Evolutionary conservation across 1,140 invertebrate species (phyloP).

Genomic region (Sarcophaga bullata): DNA sequence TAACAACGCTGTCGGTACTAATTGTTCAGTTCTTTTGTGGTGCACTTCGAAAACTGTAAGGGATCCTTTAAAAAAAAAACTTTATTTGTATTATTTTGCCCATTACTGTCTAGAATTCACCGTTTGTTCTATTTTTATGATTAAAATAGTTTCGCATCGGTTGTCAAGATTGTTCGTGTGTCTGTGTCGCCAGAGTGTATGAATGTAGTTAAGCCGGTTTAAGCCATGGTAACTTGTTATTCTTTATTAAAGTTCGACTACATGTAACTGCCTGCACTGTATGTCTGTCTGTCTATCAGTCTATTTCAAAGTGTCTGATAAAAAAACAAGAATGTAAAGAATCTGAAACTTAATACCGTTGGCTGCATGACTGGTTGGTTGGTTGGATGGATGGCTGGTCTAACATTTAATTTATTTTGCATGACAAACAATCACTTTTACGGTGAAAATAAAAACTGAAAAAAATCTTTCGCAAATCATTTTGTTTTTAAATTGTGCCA

Average conservation of each 20-base stretch:
- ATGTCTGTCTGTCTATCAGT: neutral
- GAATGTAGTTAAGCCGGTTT: constrained; percentile 3
- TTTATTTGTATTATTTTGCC: neutral
- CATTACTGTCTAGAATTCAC: neutral
- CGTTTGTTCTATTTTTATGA: neutral
- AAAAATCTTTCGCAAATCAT: too few relatives aligned
- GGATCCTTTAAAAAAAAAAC: neutral
- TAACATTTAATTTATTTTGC: constrained; percentile 12
- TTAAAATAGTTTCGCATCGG: neutral
- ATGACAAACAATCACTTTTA: constrained; percentile 10
- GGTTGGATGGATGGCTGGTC: neutral
- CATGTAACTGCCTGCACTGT: neutral
- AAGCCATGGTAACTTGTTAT: neutral
- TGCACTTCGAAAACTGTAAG: too few relatives aligned
- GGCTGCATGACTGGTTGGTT: neutral
- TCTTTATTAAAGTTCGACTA: neutral
- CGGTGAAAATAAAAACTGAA: too few relatives aligned
- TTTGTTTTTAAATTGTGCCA: too few relatives aligned
- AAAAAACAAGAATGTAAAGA: neutral
- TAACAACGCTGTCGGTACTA: too few relatives aligned
- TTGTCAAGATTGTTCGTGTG: neutral
- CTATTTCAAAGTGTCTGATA: neutral
- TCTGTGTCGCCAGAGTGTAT: neutral
- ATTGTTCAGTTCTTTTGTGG: too few relatives aligned
- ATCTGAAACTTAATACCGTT: constrained; percentile 17